Percentiles rank a stretch among this genome's conserved stretches.
These are phyloP conservation scores for Chiroxiphia lanceolata DNA, from an alignment of 2,797 vertebrate species.

Conservation along the genomic window DNA sequence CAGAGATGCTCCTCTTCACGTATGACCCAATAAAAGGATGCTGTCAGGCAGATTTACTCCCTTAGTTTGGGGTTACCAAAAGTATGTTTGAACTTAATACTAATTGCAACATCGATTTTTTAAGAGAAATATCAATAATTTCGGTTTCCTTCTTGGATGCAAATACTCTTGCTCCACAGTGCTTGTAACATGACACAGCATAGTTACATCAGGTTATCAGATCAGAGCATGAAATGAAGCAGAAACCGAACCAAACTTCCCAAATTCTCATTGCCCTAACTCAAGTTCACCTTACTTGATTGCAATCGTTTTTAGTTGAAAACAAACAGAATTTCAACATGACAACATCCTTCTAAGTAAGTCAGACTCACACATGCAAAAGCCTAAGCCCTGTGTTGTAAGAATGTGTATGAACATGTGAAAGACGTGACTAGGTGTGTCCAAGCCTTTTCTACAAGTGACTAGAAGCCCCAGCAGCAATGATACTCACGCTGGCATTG, in stretches of 20 bases:
- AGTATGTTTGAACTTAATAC: not conserved
- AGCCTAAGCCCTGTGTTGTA: not conserved
- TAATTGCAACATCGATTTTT: not conserved
- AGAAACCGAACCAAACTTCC: not conserved
- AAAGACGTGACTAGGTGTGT: slow-evolving; percentile 3
- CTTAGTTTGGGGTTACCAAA: not conserved
- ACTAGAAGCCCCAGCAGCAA: slow-evolving; percentile 60
- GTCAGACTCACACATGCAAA: slow-evolving; percentile 17
- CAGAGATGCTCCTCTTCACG: not conserved
- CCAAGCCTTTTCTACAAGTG: slow-evolving; percentile 41
- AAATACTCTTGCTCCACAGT: not conserved
- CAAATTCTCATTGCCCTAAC: not conserved
- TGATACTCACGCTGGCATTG: slow-evolving; percentile 96
- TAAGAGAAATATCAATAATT: not conserved
- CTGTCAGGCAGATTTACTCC: slow-evolving; percentile 3
- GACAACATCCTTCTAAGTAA: slow-evolving; percentile 50
- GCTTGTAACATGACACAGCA: not conserved
- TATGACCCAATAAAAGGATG: slow-evolving; percentile 55
- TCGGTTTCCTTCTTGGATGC: not conserved
- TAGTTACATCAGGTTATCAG: not conserved
- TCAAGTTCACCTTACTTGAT: not conserved
- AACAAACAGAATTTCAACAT: not conserved
- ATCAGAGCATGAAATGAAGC: not conserved
- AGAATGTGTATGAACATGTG: not conserved
- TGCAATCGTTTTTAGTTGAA: not conserved